phyloP scores from a whole-genome alignment of 2,113 vertebrate genomes.

The Callionymus lyra region DNA sequence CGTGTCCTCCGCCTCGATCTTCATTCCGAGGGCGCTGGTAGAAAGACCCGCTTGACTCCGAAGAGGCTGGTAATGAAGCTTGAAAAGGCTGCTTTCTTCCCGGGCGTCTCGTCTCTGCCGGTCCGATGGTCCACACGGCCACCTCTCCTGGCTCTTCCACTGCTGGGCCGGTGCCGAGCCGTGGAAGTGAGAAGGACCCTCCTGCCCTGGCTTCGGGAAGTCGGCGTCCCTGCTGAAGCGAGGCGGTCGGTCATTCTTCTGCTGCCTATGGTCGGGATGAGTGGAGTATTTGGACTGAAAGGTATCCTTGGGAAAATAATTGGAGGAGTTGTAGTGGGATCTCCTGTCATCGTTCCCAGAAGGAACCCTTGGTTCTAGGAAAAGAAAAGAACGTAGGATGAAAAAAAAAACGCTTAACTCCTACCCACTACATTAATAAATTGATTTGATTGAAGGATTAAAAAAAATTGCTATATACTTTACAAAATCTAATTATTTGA shows the following conservation, averaged over 20 bases:
- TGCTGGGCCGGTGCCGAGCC: constrained; percentile 56
- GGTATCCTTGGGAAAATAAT: constrained; percentile 69
- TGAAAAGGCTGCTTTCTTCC: constrained; percentile 30
- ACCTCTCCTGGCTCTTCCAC: constrained; percentile 64
- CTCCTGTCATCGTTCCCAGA: constrained; percentile 67
- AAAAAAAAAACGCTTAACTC: too few species aligned
- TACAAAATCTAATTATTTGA: constrained; percentile 2
- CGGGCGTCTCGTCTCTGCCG: constrained; percentile 49
- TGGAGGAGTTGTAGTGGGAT: constrained; percentile 65
- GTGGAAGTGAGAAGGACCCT: constrained; percentile 57
- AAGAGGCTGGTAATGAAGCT: constrained; percentile 30
- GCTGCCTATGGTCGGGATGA: constrained; percentile 74
- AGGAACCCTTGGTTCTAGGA: constrained; percentile 77
- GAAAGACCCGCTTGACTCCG: constrained; percentile 36
- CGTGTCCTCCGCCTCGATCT: constrained; percentile 29
- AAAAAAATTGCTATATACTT: too few species aligned
- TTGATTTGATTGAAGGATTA: too few species aligned
- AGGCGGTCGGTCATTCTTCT: constrained; percentile 84
- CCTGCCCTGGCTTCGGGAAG: constrained; percentile 72
- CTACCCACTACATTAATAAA: too few species aligned
- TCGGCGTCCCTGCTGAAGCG: constrained; percentile 86
- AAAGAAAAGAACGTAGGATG: not conserved
- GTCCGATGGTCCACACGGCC: constrained; percentile 48
- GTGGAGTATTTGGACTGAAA: constrained; percentile 68
- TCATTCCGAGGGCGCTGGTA: constrained; percentile 48